Conservation (phyloP, 2,888 invertebrate species). For the Ormyrus pomaceus region DNA sequence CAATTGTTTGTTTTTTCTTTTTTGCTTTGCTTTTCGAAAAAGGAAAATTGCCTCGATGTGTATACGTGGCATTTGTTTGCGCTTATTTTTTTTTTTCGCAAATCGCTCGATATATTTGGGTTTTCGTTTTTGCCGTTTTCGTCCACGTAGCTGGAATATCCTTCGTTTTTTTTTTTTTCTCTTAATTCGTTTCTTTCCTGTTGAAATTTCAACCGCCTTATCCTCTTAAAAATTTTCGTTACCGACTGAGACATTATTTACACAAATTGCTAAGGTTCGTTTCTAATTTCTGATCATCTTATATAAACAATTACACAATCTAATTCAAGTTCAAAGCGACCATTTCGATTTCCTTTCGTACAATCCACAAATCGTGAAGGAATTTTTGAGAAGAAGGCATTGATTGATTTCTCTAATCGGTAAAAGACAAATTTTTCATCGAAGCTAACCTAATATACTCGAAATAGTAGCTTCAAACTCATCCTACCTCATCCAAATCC, state of each 20-base stretch:
- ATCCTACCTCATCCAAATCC: too few relatives aligned
- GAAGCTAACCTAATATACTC: conserved; percentile 35
- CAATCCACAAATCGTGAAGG: conserved; percentile 1
- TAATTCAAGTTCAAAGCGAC: conserved; percentile 16
- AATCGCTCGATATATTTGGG: neutral
- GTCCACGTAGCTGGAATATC: conserved; percentile 37
- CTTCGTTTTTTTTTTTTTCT: neutral
- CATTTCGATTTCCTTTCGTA: conserved; percentile 15
- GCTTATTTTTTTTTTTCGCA: neutral
- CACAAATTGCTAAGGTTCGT: neutral
- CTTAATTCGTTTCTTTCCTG: conserved; percentile 15
- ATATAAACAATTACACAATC: conserved; percentile 10
- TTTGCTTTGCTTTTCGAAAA: conserved; percentile 30
- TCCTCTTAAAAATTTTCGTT: conserved; percentile 6
- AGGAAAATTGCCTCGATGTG: conserved; percentile 40
- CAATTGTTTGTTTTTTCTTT: conserved; percentile 41
- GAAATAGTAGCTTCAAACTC: too few relatives aligned
- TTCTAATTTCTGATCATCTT: neutral
- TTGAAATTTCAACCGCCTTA: neutral
- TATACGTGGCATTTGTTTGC: conserved; percentile 31
- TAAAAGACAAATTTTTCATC: conserved; percentile 25
- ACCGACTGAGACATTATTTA: conserved; percentile 33
- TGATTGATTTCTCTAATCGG: conserved; percentile 24
- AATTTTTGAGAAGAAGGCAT: neutral
- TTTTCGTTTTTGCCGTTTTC: neutral